Evolutionary conservation across 2,797 vertebrate genomes (phyloP).

Genomic region (Saxicola maurus): DNA sequence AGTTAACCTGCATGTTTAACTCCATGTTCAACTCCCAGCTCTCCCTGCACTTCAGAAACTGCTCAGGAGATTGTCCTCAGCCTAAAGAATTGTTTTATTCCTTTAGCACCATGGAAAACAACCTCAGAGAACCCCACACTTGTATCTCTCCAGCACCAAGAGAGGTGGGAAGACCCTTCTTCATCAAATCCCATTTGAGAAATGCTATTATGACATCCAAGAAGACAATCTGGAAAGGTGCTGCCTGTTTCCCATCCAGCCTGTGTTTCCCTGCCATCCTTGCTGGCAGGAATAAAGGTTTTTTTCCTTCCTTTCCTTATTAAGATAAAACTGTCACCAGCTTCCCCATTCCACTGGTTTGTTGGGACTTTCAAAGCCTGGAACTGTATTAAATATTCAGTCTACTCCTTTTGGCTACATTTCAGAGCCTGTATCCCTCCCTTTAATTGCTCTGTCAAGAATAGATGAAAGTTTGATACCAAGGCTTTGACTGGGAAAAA

Average conservation of each 20-base stretch:
- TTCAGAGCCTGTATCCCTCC: conserved; percentile 17
- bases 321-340: conserved; percentile 51
- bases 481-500: conserved; percentile 26
- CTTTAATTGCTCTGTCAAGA: conserved; percentile 56
- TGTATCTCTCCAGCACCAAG: fast-evolving
- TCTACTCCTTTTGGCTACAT: conserved; percentile 25
- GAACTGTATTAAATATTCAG: conserved; percentile 57
- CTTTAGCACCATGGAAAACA: not conserved
- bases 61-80: not conserved
- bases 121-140: not conserved
- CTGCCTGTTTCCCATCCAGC: not conserved
- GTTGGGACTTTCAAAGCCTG: conserved; percentile 57
- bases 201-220: not conserved
- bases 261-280: not conserved
- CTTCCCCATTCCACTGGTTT: conserved; percentile 24
- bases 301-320: conserved; percentile 1
- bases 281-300: not conserved
- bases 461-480: conserved; percentile 48
- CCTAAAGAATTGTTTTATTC: not conserved
- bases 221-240: not conserved
- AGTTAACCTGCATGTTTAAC: not conserved
- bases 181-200: not conserved
- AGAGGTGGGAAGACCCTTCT: not conserved
- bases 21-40: not conserved
- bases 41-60: not conserved